Percentiles rank a stretch among this genome's conserved stretches.
Conservation (phyloP, 2,113 vertebrate genomes). For the mouse (Mus musculus) region DNA sequence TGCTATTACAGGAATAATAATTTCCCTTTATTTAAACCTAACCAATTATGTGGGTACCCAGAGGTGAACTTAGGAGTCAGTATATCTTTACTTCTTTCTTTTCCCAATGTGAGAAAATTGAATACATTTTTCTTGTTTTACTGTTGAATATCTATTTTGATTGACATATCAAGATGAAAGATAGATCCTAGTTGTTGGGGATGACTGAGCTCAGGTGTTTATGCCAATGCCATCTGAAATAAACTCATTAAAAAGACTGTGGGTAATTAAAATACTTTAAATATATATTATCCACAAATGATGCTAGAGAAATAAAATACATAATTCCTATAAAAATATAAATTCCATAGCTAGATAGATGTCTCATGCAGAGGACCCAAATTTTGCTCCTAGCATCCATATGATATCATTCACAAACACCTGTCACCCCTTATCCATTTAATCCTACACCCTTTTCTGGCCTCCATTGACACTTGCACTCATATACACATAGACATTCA, state of each 20-base stretch:
- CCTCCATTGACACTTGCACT: neutral
- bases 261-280: neutral
- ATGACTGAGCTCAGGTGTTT: neutral
- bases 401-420: rapidly evolving
- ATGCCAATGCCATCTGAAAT: neutral
- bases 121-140: neutral
- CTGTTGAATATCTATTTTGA: neutral
- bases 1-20: neutral
- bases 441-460: neutral
- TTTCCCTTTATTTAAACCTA: neutral
- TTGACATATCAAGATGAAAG: neutral
- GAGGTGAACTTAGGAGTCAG: neutral
- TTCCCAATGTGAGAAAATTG: neutral
- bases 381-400: neutral
- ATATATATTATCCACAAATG: constrained; percentile 2
- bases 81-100: neutral
- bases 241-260: neutral
- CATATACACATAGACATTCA: neutral
- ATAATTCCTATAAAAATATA: neutral
- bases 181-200: neutral
- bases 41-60: neutral
- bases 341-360: neutral
- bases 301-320: neutral
- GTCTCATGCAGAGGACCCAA: neutral
- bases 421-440: neutral